Percentiles rank a stretch among this genome's conserved stretches.
Conservation (phyloP, 1,140 invertebrate genomes). For the Riptortus pedestris region DNA sequence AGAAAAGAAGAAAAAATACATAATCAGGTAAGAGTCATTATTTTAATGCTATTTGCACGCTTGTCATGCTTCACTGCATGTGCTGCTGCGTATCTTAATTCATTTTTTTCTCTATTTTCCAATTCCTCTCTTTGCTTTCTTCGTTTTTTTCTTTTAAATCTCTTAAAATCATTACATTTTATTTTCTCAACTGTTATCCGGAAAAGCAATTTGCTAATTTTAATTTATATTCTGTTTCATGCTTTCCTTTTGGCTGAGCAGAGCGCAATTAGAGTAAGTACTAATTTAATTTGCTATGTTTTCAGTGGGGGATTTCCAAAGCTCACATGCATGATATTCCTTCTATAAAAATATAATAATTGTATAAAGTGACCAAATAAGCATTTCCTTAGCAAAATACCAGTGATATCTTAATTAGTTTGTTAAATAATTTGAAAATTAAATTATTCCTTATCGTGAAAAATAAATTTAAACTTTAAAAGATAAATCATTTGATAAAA, state of each 20-base stretch:
- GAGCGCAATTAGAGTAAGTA: constrained; percentile 51
- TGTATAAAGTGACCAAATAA: no score
- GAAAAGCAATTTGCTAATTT: not conserved
- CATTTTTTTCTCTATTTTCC: not conserved
- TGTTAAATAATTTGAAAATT: no score
- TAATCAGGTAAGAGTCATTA: not conserved
- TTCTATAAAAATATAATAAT: no score
- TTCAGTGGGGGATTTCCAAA: no score
- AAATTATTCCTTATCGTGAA: no score
- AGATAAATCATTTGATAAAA: no score
- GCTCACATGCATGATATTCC: no score
- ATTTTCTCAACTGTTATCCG: not conserved
- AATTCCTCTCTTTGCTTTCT: no score
- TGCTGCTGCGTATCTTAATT: not conserved
- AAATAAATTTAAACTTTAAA: no score
- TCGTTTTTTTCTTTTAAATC: not conserved
- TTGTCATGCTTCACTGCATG: not conserved
- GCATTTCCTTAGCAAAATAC: no score
- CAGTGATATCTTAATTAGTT: no score
- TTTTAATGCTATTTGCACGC: not conserved
- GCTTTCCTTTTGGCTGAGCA: constrained; percentile 24
- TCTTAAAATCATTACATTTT: not conserved
- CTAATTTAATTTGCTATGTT: not conserved
- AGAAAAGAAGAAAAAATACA: no score
- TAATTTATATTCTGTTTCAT: constrained; percentile 34